Base-by-base conservation (phyloP, 2,888 invertebrate species). In the Drosophila prostipennis region DNA sequence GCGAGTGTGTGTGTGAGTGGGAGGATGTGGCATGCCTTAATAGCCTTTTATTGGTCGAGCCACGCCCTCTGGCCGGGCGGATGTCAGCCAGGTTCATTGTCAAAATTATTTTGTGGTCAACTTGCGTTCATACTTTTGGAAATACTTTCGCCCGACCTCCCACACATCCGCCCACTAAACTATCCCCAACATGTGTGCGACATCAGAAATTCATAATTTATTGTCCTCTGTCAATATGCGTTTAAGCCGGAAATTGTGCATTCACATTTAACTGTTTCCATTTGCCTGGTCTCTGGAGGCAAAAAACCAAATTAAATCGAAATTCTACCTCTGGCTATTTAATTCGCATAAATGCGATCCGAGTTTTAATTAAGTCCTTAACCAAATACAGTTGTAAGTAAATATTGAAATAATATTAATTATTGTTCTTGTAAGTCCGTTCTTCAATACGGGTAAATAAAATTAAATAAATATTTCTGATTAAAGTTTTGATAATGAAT, bases 81-180 rank as follows among this genome's bases (percentile, higher is more conserved):
- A 36, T 48, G 60, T 61, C 71, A 74, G 74, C 71, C 69, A 72
- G 87, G 77, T 86, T 87, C 80, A 89, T 89, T 89, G 82, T 76
- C 88, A 80, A 79, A 86, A 86, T 85, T 77, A 82, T 90, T 89
- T 79, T 76, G 87, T 77, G 89, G 90, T 90, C 88, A 89, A 80
- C 78, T 82, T 84, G 84, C 63, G 76, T 83, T 86, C 89, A 89
- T 86, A 72, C 48, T 80, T 87, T 71, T 83, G 80, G 75, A 57
- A 51, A 78, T 70, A 74, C 53, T 76, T 75, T 60, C 42, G 53
- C 8, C 43, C 19, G 11, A 23, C 19, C 2, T 39, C 10, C 42
- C 43, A 11, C 78, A 19, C 36, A 32, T 6, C 16, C 19, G 10
- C 8, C 43, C 45, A 16, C 53, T 16, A 32, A 61, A 39, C 61